Evolutionary conservation across 2,113 vertebrate species (phyloP).

Genomic region (Scomber scombrus): DNA sequence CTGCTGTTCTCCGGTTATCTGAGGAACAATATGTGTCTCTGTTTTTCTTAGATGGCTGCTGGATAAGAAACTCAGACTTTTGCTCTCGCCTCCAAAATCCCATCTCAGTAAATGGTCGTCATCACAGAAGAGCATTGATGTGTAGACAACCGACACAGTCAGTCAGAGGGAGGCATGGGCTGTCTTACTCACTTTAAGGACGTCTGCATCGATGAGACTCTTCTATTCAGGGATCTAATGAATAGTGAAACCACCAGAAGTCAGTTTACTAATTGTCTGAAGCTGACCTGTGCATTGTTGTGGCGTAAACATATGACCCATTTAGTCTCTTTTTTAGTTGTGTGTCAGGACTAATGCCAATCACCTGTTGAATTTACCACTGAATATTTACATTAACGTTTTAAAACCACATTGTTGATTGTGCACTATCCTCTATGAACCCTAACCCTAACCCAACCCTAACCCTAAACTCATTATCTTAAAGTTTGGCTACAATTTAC

Average conservation of each 20-base stretch:
- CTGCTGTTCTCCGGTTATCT: conserved; percentile 2
- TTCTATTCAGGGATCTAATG: conserved; percentile 3
- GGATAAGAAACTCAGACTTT: conserved; percentile 12
- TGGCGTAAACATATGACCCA: not conserved
- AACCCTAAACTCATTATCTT: too few species aligned
- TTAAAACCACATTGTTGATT: too few species aligned
- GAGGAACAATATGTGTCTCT: not conserved
- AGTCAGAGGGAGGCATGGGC: conserved; percentile 11
- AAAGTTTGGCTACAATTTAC: too few species aligned
- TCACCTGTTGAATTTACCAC: too few species aligned
- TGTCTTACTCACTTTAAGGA: conserved; percentile 4
- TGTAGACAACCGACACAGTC: conserved; percentile 15
- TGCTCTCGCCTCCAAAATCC: not conserved
- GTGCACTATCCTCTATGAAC: too few species aligned
- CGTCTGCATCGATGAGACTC: not conserved
- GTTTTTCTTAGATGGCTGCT: conserved; percentile 2
- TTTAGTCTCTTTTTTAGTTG: too few species aligned
- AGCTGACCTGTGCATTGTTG: not conserved
- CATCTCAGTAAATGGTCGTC: conserved; percentile 8
- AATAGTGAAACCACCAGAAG: not conserved
- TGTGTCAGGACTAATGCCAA: too few species aligned
- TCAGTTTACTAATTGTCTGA: not conserved
- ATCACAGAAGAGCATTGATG: conserved; percentile 10
- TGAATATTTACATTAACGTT: too few species aligned
- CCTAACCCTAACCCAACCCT: too few species aligned